A percentile compares a stretch with the other conserved stretches of the same genome.
These are phyloP conservation scores for Margaritifera margaritifera DNA, from an alignment of 2,888 invertebrate species.

Conservation along the genomic window DNA sequence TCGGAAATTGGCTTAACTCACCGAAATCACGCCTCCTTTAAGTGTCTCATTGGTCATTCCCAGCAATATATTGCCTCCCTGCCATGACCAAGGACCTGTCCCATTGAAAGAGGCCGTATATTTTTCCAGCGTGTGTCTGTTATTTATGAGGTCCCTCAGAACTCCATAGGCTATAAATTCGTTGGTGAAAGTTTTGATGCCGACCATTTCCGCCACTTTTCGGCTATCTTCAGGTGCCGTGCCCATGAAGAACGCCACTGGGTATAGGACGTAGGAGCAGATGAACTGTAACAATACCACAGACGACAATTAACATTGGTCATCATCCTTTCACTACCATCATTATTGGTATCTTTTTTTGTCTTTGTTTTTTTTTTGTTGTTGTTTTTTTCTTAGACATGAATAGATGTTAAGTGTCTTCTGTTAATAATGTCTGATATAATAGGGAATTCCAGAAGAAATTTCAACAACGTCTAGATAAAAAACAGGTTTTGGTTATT, in stretches of 20 bases:
- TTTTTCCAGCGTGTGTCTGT: constrained; percentile 34
- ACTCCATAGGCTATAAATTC: constrained; percentile 92
- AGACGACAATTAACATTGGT: too few species aligned
- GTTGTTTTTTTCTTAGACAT: too few species aligned
- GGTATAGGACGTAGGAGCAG: constrained; percentile 91
- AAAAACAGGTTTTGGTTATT: too few species aligned
- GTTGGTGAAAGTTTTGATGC: constrained; percentile 91
- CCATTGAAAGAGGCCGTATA: constrained; percentile 33
- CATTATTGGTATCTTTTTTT: too few species aligned
- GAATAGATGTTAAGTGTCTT: too few species aligned
- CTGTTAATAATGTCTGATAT: too few species aligned
- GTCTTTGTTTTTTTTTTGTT: too few species aligned
- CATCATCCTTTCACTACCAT: too few species aligned
- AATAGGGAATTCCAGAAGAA: too few species aligned
- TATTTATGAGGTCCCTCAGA: constrained; percentile 72
- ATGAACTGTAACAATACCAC: constrained; percentile 73
- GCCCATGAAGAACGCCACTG: constrained; percentile 91
- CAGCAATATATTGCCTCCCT: constrained; percentile 39
- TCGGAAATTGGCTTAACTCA: constrained; percentile 22
- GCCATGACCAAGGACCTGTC: constrained; percentile 36
- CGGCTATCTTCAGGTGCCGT: constrained; percentile 80
- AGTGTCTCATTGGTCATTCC: constrained; percentile 39
- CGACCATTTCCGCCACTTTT: constrained; percentile 86
- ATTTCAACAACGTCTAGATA: too few species aligned
- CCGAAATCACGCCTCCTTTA: constrained; percentile 49